phyloP scores from a whole-genome alignment of 2,797 vertebrate genomes.

The Periparus ater region DNA sequence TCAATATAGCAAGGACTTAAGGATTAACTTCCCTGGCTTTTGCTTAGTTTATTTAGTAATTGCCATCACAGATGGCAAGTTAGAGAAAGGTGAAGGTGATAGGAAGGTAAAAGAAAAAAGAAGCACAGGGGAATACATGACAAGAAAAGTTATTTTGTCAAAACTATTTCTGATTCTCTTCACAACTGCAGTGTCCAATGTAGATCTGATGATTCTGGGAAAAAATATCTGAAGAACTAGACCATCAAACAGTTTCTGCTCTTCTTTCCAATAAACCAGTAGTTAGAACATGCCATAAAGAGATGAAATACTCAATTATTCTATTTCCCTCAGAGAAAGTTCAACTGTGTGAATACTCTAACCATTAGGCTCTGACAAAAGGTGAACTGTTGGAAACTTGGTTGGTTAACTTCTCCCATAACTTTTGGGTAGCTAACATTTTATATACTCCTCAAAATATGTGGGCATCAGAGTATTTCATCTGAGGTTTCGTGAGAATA shows the following conservation, averaged over 20 bases:
- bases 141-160: background rate
- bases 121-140: background rate
- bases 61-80: background rate
- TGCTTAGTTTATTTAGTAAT: background rate
- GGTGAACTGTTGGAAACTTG: background rate
- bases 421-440: background rate
- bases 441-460: background rate
- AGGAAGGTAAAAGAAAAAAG: background rate
- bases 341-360: background rate
- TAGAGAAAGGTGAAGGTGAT: background rate
- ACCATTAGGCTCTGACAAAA: background rate
- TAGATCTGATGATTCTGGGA: background rate
- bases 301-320: background rate
- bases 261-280: background rate
- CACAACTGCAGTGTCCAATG: background rate
- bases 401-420: background rate
- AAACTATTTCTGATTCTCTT: background rate
- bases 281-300: background rate
- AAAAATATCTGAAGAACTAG: background rate
- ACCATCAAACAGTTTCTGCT: background rate
- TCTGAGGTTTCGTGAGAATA: background rate
- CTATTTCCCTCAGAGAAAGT: background rate
- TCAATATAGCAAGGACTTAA: background rate
- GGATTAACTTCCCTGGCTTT: background rate
- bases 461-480: background rate